phyloP scores from a whole-genome alignment of 1,140 invertebrate genomes.

The Nomia melanderi region DNA sequence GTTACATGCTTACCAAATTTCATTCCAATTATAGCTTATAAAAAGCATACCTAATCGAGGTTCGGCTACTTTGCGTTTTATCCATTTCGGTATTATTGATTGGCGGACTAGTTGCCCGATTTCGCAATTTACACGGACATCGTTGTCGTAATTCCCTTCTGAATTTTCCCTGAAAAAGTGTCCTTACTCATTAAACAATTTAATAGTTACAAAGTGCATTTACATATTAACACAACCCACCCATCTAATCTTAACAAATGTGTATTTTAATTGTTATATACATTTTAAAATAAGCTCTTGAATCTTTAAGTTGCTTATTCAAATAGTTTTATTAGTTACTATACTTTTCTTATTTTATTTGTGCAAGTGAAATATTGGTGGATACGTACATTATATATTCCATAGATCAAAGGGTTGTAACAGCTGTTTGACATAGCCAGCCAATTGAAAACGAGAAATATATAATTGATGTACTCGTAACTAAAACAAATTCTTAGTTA shows the following conservation, averaged over 20 bases:
- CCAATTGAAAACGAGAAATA: constrained; percentile 92
- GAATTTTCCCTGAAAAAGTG: constrained; percentile 85
- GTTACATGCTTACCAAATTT: no score
- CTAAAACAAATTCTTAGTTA: constrained; percentile 77
- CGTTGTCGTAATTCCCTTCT: constrained; percentile 86
- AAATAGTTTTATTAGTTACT: no score
- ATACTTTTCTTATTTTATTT: no score
- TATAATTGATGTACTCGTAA: constrained; percentile 88
- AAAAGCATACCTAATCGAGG: constrained; percentile 66
- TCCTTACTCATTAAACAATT: neutral
- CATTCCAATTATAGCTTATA: constrained; percentile 32
- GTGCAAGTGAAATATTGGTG: neutral
- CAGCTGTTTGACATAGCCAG: constrained; percentile 93
- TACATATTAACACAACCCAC: no score
- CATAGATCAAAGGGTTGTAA: constrained; percentile 93
- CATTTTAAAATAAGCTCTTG: no score
- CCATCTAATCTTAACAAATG: no score
- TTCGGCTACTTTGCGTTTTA: constrained; percentile 63
- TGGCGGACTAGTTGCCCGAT: constrained; percentile 71
- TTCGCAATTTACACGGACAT: constrained; percentile 81
- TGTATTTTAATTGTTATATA: no score
- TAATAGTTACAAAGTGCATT: no score
- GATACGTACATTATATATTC: constrained; percentile 90
- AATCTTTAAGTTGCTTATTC: no score
- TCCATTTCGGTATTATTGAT: constrained; percentile 75